Percentiles rank a stretch among this genome's conserved stretches.
Evolutionary conservation across 1,140 invertebrate species (phyloP).

Genomic region (Drosophila novamexicana): DNA sequence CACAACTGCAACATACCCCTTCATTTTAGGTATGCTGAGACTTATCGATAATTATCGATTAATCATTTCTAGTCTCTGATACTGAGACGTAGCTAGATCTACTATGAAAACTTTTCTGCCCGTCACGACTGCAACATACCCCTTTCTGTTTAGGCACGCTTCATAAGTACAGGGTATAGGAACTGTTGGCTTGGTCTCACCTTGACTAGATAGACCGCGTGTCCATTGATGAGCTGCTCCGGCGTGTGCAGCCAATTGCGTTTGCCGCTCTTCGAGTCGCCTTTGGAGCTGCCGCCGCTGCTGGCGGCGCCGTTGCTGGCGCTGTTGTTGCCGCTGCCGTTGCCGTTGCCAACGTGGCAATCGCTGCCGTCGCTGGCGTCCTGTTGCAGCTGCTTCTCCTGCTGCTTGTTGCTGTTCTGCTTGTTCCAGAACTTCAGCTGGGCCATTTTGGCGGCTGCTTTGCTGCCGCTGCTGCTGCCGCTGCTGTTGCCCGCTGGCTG

Average conservation of each 20-base stretch:
- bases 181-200: conserved; percentile 85
- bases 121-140: no score
- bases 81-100: no score
- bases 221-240: conserved; percentile 95
- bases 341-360: conserved; percentile 58
- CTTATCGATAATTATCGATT: no score
- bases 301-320: conserved; percentile 53
- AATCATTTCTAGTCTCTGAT: no score
- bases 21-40: no score
- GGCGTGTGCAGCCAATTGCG: conserved; percentile 97
- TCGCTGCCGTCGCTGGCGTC: conserved; percentile 13
- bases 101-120: no score
- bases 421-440: conserved; percentile 88
- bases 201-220: conserved; percentile 98
- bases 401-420: conserved; percentile 85
- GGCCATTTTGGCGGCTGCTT: conserved; percentile 85
- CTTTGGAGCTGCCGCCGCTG: conserved; percentile 67
- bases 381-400: conserved; percentile 71
- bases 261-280: conserved; percentile 84
- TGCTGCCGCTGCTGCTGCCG: conserved; percentile 49
- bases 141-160: no score
- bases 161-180: not conserved
- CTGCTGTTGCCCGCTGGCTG: conserved; percentile 69
- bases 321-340: conserved; percentile 71
- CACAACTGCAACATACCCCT: no score